Conservation (phyloP, 2,797 vertebrate species). For the Octomys mimax region DNA sequence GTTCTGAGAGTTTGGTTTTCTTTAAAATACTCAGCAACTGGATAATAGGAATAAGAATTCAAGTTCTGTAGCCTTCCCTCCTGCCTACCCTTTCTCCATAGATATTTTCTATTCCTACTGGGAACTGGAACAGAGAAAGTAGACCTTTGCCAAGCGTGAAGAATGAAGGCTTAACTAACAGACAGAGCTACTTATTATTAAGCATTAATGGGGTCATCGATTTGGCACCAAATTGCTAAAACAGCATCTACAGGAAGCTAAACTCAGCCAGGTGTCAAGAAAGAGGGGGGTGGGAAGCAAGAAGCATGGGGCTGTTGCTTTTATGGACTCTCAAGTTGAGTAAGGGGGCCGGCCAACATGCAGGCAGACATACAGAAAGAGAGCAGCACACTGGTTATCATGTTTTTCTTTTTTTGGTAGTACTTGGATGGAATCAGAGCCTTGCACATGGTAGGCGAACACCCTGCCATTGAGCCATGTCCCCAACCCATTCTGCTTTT, state of each 20-base stretch:
- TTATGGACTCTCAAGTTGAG: neutral
- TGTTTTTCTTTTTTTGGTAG: neutral
- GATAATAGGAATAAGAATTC: neutral
- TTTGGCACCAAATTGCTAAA: neutral
- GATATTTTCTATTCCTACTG: neutral
- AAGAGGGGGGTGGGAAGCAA: neutral
- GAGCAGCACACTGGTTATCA: neutral
- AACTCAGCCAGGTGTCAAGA: neutral
- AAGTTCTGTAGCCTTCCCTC: neutral
- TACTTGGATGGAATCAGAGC: neutral
- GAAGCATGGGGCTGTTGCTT: neutral
- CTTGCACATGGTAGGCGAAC: neutral
- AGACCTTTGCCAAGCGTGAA: neutral
- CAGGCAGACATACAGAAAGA: neutral
- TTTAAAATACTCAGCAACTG: slow-evolving; percentile 44
- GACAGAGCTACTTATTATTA: neutral
- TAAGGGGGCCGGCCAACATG: neutral
- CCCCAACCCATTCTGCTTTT: neutral
- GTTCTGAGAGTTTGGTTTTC: neutral
- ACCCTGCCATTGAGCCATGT: neutral
- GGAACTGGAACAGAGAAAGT: neutral
- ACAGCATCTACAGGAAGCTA: neutral
- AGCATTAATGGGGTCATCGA: neutral
- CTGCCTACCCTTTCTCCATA: neutral
- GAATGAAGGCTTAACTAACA: neutral